A percentile compares a stretch with the other conserved stretches of the same genome.
These are phyloP conservation scores for Gymnarchus niloticus DNA, from an alignment of 2,113 vertebrate genomes.

Conservation along the genomic window DNA sequence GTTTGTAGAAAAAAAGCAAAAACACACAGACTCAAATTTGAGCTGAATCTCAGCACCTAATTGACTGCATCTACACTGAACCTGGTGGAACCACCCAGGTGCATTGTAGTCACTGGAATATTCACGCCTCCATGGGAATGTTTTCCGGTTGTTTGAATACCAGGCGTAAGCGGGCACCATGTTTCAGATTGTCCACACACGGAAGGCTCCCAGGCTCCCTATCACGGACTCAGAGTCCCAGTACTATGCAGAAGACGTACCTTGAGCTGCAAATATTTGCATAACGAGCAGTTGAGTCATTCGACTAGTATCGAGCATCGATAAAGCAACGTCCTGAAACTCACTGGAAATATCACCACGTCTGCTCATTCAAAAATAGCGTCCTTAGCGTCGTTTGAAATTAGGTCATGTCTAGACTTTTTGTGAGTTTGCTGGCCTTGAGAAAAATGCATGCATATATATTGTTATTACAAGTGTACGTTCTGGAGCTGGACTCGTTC, in stretches of 20 bases:
- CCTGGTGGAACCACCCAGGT: neutral
- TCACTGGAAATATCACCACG: conserved; percentile 2
- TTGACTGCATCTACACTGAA: neutral
- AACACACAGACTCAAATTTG: neutral
- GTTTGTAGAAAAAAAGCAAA: neutral
- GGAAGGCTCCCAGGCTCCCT: neutral
- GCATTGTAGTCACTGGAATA: conserved; percentile 6
- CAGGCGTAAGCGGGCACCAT: neutral
- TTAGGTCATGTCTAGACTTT: conserved; percentile 59
- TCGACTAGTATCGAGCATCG: conserved; percentile 19
- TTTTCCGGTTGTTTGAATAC: neutral
- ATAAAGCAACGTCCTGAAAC: conserved; percentile 5
- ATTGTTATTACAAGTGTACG: conserved; percentile 43
- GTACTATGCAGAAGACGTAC: neutral
- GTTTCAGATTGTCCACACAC: neutral
- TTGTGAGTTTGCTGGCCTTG: conserved; percentile 30
- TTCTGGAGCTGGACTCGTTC: conserved; percentile 36
- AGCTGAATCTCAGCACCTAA: neutral
- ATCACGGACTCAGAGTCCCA: neutral
- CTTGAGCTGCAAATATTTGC: conserved; percentile 27
- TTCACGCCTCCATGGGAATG: neutral
- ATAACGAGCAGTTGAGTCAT: conserved; percentile 23
- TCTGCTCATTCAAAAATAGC: conserved; percentile 29
- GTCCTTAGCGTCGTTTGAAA: conserved; percentile 39
- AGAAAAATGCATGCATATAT: conserved; percentile 13